A percentile compares a stretch with the other conserved stretches of the same genome.
Conservation (phyloP, 1,140 invertebrate genomes). For the Micrasema minimum region DNA sequence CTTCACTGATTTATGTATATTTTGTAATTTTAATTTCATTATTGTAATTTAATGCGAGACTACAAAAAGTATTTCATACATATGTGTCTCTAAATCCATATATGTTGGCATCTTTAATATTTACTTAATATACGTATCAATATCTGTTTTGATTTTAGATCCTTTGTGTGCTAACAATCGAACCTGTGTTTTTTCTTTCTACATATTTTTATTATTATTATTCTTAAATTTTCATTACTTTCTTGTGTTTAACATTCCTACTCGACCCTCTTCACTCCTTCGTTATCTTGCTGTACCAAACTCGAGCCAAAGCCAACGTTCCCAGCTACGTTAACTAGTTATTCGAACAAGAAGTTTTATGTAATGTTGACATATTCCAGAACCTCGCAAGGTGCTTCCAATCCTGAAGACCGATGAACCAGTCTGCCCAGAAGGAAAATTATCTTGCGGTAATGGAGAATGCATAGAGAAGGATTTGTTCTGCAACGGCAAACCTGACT, state of each 20-base stretch:
- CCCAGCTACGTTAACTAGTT: slow-evolving; percentile 20
- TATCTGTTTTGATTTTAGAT: slow-evolving; percentile 2
- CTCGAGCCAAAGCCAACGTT: slow-evolving; percentile 26
- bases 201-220: slow-evolving; percentile 25
- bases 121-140: not conserved
- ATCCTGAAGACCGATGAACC: slow-evolving; percentile 92
- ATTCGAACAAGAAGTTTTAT: too few relatives aligned
- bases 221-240: too few relatives aligned
- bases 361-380: too few relatives aligned
- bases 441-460: slow-evolving; percentile 89
- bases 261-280: slow-evolving; percentile 32
- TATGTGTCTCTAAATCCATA: too few relatives aligned
- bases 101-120: too few relatives aligned
- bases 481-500: slow-evolving; percentile 92
- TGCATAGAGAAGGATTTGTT: slow-evolving; percentile 91
- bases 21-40: not conserved
- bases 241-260: slow-evolving; percentile 18
- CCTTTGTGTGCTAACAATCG: slow-evolving; percentile 40
- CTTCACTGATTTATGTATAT: not conserved
- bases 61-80: too few relatives aligned
- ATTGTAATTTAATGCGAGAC: not conserved
- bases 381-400: slow-evolving; percentile 87
- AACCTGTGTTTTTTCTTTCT: slow-evolving; percentile 31
- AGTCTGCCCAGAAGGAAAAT: slow-evolving; percentile 86
- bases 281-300: slow-evolving; percentile 49